Percentiles rank a stretch among this genome's conserved stretches.
Evolutionary conservation across 1,140 invertebrate genomes (phyloP).

Genomic region (Drosophila willistoni): DNA sequence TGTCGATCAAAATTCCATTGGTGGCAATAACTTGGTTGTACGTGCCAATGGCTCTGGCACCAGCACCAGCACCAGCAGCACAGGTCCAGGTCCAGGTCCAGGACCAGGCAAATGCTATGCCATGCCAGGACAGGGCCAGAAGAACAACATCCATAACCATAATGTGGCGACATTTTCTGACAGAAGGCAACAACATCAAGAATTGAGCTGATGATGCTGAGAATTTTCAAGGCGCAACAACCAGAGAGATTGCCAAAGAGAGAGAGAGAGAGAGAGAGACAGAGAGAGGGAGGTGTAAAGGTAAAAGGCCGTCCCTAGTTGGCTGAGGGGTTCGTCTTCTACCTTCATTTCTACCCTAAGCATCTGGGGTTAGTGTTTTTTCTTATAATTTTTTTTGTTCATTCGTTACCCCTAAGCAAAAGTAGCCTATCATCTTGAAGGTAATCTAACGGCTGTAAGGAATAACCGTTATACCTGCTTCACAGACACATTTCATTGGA

Average conservation of each 20-base stretch:
- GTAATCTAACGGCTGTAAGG: conserved; percentile 46
- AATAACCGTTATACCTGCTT: conserved; percentile 55
- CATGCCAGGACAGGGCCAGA: conserved; percentile 1
- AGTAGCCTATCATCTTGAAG: conserved; percentile 55
- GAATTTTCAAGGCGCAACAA: background rate
- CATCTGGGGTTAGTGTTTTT: conserved; percentile 56
- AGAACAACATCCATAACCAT: conserved; percentile 47
- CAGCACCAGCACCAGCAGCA: conserved; percentile 23
- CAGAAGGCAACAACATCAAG: conserved; percentile 8
- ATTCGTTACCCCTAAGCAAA: conserved; percentile 36
- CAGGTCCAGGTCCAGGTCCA: conserved; percentile 3
- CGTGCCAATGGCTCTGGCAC: conserved; percentile 71
- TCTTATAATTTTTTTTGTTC: conserved; percentile 23
- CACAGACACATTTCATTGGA: conserved; percentile 56
- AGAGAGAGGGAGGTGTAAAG: conserved; percentile 2
- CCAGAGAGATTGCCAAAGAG: background rate
- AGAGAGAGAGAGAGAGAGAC: conserved; percentile 23
- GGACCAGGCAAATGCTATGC: background rate
- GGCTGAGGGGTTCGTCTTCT: conserved; percentile 29
- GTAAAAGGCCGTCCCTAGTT: conserved; percentile 30
- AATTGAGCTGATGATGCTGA: background rate
- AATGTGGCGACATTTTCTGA: conserved; percentile 28
- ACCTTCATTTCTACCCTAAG: conserved; percentile 49
- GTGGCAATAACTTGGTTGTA: conserved; percentile 77
- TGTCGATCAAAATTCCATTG: conserved; percentile 83